phyloP scores from a whole-genome alignment of 2,888 invertebrate genomes.

The Nineta flava region DNA sequence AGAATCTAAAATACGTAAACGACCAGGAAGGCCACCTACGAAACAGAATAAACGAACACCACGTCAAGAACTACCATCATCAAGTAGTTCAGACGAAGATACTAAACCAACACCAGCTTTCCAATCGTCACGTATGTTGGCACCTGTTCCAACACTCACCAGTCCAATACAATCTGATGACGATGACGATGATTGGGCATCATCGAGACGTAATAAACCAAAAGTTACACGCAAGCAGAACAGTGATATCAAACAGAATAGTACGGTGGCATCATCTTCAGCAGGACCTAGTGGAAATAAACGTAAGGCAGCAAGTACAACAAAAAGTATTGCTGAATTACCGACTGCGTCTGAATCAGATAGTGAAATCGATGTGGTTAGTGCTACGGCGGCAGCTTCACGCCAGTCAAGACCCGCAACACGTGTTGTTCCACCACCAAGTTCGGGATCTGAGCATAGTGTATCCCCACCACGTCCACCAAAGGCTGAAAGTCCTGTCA shows the following conservation, averaged over 20 bases:
- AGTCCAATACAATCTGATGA: conserved; percentile 14
- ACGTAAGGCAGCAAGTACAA: conserved; percentile 29
- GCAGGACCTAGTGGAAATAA: conserved; percentile 18
- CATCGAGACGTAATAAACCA: conserved; percentile 11
- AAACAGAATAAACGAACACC: conserved; percentile 12
- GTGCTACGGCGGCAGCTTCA: conserved; percentile 15
- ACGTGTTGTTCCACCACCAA: conserved; percentile 13
- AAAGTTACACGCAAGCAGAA: conserved; percentile 15
- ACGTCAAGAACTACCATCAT: conserved; percentile 11
- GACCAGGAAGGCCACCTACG: conserved; percentile 16
- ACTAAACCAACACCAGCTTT: conserved; percentile 17
- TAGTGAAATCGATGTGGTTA: conserved; percentile 22
- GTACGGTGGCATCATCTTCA: conserved; percentile 12
- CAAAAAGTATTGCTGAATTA: conserved; percentile 18
- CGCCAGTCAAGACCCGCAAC: conserved; percentile 10
- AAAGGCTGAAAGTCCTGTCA: conserved; percentile 18
- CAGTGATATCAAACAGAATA: conserved; percentile 14
- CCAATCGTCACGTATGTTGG: conserved; percentile 17
- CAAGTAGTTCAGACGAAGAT: conserved; percentile 17
- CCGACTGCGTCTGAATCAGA: conserved; percentile 27
- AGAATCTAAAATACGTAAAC: conserved; percentile 15
- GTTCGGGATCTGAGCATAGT: conserved; percentile 16
- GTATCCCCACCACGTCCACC: conserved; percentile 3
- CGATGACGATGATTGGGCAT: conserved; percentile 12
- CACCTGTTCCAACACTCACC: conserved; percentile 7